Evolutionary conservation across 2,888 invertebrate species (phyloP).

Genomic region (Sminthurinus aureus): DNA sequence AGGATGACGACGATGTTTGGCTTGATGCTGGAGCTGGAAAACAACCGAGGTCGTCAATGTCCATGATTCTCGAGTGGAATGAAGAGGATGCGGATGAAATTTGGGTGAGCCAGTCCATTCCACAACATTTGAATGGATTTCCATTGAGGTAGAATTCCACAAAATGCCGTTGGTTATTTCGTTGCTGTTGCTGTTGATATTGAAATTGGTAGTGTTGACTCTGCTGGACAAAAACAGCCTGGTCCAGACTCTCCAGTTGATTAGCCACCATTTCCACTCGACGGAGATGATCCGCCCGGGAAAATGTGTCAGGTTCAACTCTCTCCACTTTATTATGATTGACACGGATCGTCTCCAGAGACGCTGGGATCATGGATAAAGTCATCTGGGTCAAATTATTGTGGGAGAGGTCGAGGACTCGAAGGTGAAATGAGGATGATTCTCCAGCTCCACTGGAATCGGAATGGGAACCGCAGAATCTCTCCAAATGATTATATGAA

Average conservation of each 20-base stretch:
- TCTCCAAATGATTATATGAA: constrained; percentile 59
- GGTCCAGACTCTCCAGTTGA: constrained; percentile 86
- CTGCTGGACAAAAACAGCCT: constrained; percentile 66
- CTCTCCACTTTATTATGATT: constrained; percentile 86
- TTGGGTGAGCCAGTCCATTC: constrained; percentile 90
- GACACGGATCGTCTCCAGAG: constrained; percentile 85
- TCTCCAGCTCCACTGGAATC: constrained; percentile 23
- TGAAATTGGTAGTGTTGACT: no score
- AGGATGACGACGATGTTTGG: not conserved
- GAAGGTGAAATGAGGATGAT: constrained; percentile 60
- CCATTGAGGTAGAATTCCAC: constrained; percentile 87
- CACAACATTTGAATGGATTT: constrained; percentile 94
- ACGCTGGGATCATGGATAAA: constrained; percentile 85
- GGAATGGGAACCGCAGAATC: not conserved
- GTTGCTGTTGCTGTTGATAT: not conserved
- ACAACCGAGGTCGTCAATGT: constrained; percentile 85
- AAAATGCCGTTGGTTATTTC: constrained; percentile 62
- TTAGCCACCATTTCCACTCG: constrained; percentile 92
- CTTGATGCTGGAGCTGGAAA: constrained; percentile 71
- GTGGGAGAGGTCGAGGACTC: constrained; percentile 87
- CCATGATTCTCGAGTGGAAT: constrained; percentile 77
- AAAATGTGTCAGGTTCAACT: constrained; percentile 85
- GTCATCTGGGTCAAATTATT: constrained; percentile 84
- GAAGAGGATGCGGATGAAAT: no score
- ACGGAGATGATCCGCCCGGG: constrained; percentile 81